Conservation (phyloP, 2,113 vertebrate species). For the Rhinichthys klamathensis region DNA sequence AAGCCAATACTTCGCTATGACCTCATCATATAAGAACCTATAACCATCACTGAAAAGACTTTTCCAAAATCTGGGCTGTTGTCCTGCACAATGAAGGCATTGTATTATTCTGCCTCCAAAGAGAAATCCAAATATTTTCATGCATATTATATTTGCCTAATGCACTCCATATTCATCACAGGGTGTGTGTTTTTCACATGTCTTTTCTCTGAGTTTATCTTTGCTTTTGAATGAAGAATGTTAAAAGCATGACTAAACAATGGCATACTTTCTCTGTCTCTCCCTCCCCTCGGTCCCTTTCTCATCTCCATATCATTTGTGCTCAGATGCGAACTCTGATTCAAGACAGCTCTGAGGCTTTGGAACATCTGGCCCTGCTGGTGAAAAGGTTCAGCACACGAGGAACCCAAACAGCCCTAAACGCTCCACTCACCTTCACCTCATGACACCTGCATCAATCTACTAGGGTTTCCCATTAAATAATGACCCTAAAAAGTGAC, state of each 20-base stretch:
- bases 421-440: not conserved
- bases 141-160: not conserved
- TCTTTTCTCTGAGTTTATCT: constrained; percentile 6
- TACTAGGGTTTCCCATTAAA: not conserved
- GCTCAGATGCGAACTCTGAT: constrained; percentile 58
- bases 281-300: constrained; percentile 41
- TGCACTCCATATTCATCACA: not conserved
- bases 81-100: not conserved
- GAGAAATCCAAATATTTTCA: not conserved
- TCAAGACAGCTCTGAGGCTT: constrained; percentile 58
- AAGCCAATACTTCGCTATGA: not conserved
- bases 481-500: not conserved
- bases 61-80: not conserved
- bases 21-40: not conserved
- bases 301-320: constrained; percentile 65
- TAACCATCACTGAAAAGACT: not conserved
- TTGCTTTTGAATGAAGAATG: not conserved
- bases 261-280: not conserved
- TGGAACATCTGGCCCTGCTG: constrained; percentile 78
- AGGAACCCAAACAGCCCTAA: not conserved
- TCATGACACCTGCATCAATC: not conserved
- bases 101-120: not conserved
- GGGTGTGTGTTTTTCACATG: not conserved
- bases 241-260: not conserved
- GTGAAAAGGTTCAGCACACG: constrained; percentile 70